Conservation (phyloP, 2,888 invertebrate species). For the Epirrhoe tristata region DNA sequence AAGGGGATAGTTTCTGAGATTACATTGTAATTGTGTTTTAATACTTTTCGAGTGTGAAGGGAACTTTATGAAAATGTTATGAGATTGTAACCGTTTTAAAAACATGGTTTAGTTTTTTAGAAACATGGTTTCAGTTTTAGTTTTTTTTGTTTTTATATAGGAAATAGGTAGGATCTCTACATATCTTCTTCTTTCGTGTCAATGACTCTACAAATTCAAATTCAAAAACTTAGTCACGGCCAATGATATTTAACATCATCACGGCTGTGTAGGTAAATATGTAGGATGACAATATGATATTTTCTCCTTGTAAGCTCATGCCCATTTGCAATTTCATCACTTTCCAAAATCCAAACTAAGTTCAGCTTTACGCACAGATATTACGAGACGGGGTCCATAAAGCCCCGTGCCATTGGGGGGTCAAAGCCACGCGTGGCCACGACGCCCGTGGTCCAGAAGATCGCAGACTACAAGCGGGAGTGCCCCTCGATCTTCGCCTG, state of each 20-base stretch:
- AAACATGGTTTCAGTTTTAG: no score
- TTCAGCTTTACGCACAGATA: conserved; percentile 89
- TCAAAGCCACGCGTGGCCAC: conserved; percentile 98
- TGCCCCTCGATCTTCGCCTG: conserved; percentile 99
- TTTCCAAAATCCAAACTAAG: conserved; percentile 77
- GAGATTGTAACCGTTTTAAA: conserved; percentile 19
- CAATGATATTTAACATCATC: no score
- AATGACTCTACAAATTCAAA: no score
- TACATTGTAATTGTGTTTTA: conserved; percentile 77
- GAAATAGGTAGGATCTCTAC: no score
- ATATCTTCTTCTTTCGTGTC: no score
- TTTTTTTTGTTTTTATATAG: conserved; percentile 4
- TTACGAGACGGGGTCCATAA: conserved; percentile 99
- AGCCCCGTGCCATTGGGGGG: conserved; percentile 98
- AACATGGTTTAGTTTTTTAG: conserved; percentile 1
- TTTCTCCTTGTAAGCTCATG: not conserved
- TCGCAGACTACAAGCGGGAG: conserved; percentile 98
- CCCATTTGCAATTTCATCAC: conserved; percentile 52
- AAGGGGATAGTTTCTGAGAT: conserved; percentile 74
- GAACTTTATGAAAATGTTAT: conserved; percentile 33
- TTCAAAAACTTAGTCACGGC: no score
- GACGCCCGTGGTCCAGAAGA: conserved; percentile 96
- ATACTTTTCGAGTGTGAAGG: conserved; percentile 66
- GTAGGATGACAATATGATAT: no score
- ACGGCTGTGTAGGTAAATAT: no score